Base-by-base conservation (phyloP, 2,888 invertebrate species). In the Drosophila basisetae region DNA sequence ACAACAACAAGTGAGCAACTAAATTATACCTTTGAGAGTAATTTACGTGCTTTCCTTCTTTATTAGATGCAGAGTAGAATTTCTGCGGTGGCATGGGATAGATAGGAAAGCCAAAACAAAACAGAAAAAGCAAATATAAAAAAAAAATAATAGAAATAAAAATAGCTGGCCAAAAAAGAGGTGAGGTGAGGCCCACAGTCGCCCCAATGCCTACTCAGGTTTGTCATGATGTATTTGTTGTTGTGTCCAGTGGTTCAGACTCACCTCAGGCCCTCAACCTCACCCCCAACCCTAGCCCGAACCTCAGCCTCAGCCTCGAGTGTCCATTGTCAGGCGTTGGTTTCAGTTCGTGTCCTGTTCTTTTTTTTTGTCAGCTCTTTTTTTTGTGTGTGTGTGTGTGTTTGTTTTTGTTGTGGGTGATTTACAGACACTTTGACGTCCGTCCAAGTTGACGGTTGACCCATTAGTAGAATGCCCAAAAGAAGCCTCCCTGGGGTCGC, bases 21-120 rank as follows among this genome's bases (percentile, higher is more conserved):
- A 91, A 91, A 91, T 91, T 91, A 91, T 91, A 83, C 91, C 91
- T 77, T 67, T 71, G 91, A 91, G 91, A 86, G 91, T 91, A 91
- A 91, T 91, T 91, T 91, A 88, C 82, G 81, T 88, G 80, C 89
- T 88, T 88, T 88, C 78, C 78, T 82, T 80, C 86, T 82, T 91
- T 84, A 88, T 90, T 90, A 84, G 79, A 80, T 80, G 77, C 76
- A 76, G 60, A 72, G 70, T 56, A 33, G 30, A 52, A 39, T 47
- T 54, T 39, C 35, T 64, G 43, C 30, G 63, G 53, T 9, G 50
- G 56, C 64, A 35, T 30, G 39, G 63, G 61, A 53, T 33, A 64
- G 73, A 78, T 68, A 64, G 66, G 18, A 64, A 25, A 39, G 68
- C 62, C 37, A 54, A 74, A 64, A 55, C 59, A 69, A 61, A 68